Percentiles rank a stretch among this genome's conserved stretches.
Conservation (phyloP, 2,113 vertebrate species). For the Aspidoscelis tigris region DNA sequence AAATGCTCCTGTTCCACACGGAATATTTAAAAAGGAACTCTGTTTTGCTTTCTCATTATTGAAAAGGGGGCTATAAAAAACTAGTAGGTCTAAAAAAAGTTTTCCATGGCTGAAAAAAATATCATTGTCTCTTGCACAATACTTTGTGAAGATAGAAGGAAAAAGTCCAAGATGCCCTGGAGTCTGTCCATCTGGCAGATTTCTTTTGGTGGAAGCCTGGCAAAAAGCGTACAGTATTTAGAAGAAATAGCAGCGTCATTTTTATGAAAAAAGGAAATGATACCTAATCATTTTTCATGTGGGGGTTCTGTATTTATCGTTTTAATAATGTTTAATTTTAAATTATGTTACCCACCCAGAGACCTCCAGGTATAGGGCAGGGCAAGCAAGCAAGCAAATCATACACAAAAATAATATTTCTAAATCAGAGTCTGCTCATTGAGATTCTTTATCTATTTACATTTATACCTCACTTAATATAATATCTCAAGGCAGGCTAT, state of each 20-base stretch:
- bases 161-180: constrained; percentile 40
- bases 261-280: constrained; percentile 30
- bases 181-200: constrained; percentile 24
- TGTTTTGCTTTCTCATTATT: not conserved
- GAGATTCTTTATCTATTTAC: constrained; percentile 33
- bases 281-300: no score
- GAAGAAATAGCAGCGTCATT: constrained; percentile 18
- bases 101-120: constrained; percentile 42
- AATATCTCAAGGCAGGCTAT: no score
- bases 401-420: constrained; percentile 30
- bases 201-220: constrained; percentile 29
- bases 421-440: constrained; percentile 27
- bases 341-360: no score
- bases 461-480: no score
- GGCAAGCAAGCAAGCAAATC: no score
- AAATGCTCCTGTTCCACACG: not conserved
- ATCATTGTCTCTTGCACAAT: constrained; percentile 36
- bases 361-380: no score
- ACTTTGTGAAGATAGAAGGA: not conserved
- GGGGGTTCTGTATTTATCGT: constrained; percentile 2
- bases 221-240: constrained; percentile 8
- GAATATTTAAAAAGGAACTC: constrained; percentile 7
- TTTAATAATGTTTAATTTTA: no score
- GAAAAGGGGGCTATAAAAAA: constrained; percentile 3
- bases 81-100: constrained; percentile 9